These are phyloP conservation scores for Podarcis cretensis DNA, from an alignment of 2,113 vertebrate genomes.

Conservation along the genomic window DNA sequence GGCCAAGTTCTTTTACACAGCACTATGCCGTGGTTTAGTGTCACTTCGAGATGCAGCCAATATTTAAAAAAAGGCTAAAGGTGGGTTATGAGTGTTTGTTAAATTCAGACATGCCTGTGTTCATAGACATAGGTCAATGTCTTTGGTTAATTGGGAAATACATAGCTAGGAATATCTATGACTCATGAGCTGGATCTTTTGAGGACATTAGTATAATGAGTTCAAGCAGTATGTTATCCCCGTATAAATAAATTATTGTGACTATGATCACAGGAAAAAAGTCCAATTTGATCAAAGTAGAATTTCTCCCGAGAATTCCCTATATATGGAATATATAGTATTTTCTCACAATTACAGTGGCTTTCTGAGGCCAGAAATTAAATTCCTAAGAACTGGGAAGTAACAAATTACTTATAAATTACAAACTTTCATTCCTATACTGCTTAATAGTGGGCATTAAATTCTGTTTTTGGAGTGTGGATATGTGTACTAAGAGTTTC, in stretches of 20 bases:
- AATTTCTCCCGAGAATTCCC: background rate
- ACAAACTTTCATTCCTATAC: background rate
- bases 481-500: background rate
- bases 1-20: too few species aligned
- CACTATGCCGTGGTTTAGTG: too few species aligned
- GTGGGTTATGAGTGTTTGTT: background rate
- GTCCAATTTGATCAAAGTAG: background rate
- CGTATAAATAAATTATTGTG: background rate
- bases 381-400: background rate
- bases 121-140: background rate
- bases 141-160: background rate
- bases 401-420: background rate
- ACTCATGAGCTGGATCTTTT: background rate
- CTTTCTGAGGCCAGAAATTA: conserved; percentile 3
- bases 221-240: background rate
- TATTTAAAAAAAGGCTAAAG: background rate
- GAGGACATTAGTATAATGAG: background rate
- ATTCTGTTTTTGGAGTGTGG: background rate
- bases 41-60: too few species aligned
- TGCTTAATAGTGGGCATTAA: background rate
- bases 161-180: background rate
- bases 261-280: background rate
- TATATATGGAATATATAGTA: background rate
- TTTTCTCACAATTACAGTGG: conserved; percentile 10
- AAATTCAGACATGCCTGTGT: background rate